Conservation (phyloP, 2,113 vertebrate genomes). For the Muscicapa adusta region DNA sequence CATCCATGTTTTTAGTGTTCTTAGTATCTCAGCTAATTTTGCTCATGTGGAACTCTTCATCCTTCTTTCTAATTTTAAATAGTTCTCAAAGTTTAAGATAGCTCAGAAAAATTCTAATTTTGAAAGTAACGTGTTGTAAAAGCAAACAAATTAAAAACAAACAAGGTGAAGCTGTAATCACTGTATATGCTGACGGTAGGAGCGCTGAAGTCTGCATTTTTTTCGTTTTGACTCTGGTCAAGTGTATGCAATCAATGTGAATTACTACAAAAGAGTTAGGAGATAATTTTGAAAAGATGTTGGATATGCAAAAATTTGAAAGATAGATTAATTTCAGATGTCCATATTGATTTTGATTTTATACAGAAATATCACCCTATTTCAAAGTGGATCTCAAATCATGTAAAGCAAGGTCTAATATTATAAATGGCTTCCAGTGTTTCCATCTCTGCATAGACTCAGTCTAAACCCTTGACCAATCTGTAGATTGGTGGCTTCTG, state of each 20-base stretch:
- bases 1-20: neutral
- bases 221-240: slow-evolving; percentile 68
- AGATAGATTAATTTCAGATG: slow-evolving; percentile 51
- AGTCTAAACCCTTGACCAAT: neutral
- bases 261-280: slow-evolving; percentile 61
- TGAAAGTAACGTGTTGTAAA: neutral
- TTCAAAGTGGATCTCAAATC: slow-evolving; percentile 32
- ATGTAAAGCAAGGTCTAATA: slow-evolving; percentile 41
- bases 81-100: slow-evolving; percentile 9
- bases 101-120: slow-evolving; percentile 21
- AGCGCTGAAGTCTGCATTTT: slow-evolving; percentile 37
- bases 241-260: slow-evolving; percentile 66
- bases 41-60: neutral
- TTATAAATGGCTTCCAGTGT: neutral
- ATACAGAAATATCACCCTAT: slow-evolving; percentile 28
- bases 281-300: slow-evolving; percentile 69
- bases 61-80: neutral
- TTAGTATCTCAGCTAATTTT: slow-evolving; percentile 51
- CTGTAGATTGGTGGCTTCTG: neutral
- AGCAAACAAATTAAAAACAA: neutral
- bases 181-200: slow-evolving; percentile 65
- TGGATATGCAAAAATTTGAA: slow-evolving; percentile 69
- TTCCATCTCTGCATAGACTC: neutral
- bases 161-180: slow-evolving; percentile 49
- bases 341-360: slow-evolving; percentile 63